A percentile compares a stretch with the other conserved stretches of the same genome.
phyloP scores from a whole-genome alignment of 2,797 vertebrate species.

The Pantherophis alleghaniensis region DNA sequence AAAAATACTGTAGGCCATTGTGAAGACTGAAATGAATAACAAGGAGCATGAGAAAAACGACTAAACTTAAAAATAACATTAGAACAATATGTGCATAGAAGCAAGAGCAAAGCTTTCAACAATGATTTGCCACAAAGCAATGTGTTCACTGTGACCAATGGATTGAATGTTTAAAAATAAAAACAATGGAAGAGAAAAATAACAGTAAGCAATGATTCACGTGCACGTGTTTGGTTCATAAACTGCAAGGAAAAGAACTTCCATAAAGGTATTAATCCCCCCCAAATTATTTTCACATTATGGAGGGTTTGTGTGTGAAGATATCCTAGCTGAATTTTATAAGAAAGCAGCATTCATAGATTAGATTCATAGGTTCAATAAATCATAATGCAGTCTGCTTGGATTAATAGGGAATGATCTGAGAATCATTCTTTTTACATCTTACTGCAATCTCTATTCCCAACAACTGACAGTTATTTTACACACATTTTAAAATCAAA shows the following conservation, averaged over 20 bases:
- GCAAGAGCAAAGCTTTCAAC: background rate
- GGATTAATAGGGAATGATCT: background rate
- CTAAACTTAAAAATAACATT: background rate
- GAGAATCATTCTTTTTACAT: background rate
- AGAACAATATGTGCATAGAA: background rate
- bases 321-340: conserved; percentile 27
- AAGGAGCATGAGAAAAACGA: background rate
- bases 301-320: conserved; percentile 7
- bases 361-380: background rate
- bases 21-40: background rate
- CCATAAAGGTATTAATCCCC: conserved; percentile 22
- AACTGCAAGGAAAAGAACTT: conserved; percentile 23
- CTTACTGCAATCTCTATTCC: background rate
- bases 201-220: conserved; percentile 47
- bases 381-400: background rate
- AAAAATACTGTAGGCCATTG: background rate
- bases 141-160: conserved; percentile 19
- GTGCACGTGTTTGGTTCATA: conserved; percentile 27
- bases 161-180: conserved; percentile 32
- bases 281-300: conserved; percentile 27
- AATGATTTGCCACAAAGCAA: conserved; percentile 26
- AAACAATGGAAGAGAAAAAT: conserved; percentile 24
- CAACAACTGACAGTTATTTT: background rate
- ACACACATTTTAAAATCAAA: background rate
- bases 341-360: background rate